A percentile compares a stretch with the other conserved stretches of the same genome.
These are phyloP conservation scores for Catharus fuscescens DNA, from an alignment of 2,113 vertebrate species.

Conservation along the genomic window DNA sequence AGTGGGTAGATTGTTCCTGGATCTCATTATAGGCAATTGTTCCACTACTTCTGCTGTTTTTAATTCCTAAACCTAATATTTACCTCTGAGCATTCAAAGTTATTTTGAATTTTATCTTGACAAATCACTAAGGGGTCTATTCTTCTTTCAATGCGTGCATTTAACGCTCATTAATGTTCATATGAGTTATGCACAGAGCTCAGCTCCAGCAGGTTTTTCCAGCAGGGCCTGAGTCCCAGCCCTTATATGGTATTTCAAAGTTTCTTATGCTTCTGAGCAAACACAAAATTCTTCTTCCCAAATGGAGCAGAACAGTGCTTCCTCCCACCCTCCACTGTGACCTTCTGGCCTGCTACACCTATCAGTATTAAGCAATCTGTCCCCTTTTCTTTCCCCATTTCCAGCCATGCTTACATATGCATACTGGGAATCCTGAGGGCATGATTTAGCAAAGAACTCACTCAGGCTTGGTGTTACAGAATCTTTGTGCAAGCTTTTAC, in stretches of 20 bases:
- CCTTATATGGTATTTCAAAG: conserved; percentile 49
- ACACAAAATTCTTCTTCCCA: conserved; percentile 41
- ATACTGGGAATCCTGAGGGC: conserved; percentile 4
- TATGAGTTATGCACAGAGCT: conserved; percentile 16
- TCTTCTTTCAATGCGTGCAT: conserved; percentile 51
- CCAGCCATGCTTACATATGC: background rate
- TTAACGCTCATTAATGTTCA: conserved; percentile 51
- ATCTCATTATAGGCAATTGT: conserved; percentile 64
- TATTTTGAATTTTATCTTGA: conserved; percentile 70
- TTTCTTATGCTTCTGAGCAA: conserved; percentile 49
- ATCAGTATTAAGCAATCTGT: background rate
- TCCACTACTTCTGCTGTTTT: conserved; percentile 48
- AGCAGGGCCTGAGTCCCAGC: background rate
- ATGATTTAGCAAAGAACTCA: conserved; percentile 37
- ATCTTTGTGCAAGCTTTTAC: background rate
- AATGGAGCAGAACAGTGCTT: conserved; percentile 40
- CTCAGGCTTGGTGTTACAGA: background rate
- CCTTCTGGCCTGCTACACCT: conserved; percentile 19
- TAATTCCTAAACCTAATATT: conserved; percentile 64
- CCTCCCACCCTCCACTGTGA: background rate
- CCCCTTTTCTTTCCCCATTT: background rate
- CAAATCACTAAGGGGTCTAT: conserved; percentile 46
- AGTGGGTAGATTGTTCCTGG: conserved; percentile 68
- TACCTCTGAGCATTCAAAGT: conserved; percentile 53
- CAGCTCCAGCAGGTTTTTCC: conserved; percentile 42